Evolutionary conservation across 2,113 vertebrate genomes (phyloP), one percentile per base, ranked within the genome.

Genomic region (Lophius piscatorius): DNA sequence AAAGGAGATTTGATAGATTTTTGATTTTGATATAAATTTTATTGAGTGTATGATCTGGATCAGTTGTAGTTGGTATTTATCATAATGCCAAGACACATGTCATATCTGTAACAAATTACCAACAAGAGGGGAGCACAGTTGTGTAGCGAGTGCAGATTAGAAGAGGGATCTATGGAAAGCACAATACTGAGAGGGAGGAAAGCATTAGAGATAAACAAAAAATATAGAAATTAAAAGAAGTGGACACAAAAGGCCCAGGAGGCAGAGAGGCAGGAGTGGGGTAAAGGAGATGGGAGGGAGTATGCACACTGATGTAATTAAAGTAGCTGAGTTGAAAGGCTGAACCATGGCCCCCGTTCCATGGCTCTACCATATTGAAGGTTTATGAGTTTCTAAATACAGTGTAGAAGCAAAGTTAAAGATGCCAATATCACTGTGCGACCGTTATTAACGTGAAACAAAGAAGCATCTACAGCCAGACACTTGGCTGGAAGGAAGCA

Each of bases 231-330:
- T n/a, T n/a, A 58, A 44, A 60, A 20, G 28, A 35, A 38, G 33
- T 17, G 41, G 16, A 45, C 52, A 67, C 47, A 70, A 57, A 71
- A 52, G 38, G 24, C 61, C 45, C n/a, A 59, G 42, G 20, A 44
- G 60, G 55, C 38, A 51, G 18, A 14, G 36, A 64, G 65, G 55
- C 6, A 3, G 40, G 42, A 57, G 72, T 29, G 36, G 41, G 49
- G 48, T 20, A 56, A 11, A 26, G 49, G 8, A 46, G 22, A 41
- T 58, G 28, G 40, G 10, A 42, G 33, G 21, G 28, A 11, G 56
- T 29, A 62, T 76, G 66, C 81, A 82, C 80, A 76, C 69, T 68
- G 63, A 62, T 83, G 76, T 85, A 79, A 85, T 85, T 84, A 77
- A 80, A 82, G 59, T 68, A 74, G 66, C 47, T 56, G 36, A 40